A percentile compares a stretch with the other conserved stretches of the same genome.
Evolutionary conservation across 2,113 vertebrate species (phyloP).

Genomic region (Lota lota): DNA sequence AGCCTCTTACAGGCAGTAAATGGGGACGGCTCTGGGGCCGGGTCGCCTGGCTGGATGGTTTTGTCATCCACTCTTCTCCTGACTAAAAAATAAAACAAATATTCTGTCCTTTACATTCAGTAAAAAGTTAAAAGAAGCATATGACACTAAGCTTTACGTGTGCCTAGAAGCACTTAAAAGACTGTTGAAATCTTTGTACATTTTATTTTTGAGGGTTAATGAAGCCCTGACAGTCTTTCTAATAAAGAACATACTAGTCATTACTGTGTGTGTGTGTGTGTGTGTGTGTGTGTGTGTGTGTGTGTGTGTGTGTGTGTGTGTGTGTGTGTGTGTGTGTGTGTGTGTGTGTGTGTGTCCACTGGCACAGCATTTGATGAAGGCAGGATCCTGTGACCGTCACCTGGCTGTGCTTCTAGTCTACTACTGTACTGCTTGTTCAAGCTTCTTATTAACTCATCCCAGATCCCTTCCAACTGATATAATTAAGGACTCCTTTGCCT

Average conservation of each 20-base stretch:
- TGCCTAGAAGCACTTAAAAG: no score
- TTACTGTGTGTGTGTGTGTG: constrained; percentile 16
- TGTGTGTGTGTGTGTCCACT: constrained; percentile 26
- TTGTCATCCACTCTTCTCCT: no score
- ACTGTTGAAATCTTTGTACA: no score
- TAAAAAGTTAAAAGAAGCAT: no score
- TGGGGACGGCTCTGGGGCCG: neutral
- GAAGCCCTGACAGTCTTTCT: constrained; percentile 14
- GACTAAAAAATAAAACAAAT: no score
- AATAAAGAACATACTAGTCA: constrained; percentile 27
- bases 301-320: constrained; percentile 1
- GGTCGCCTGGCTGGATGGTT: no score
- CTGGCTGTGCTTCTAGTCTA: constrained; percentile 15
- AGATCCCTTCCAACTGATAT: constrained; percentile 4
- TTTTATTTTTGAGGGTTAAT: constrained; percentile 12
- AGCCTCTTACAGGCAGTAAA: neutral
- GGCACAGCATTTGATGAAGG: constrained; percentile 53
- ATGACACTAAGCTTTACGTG: no score
- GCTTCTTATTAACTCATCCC: constrained; percentile 10
- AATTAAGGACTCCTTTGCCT: no score
- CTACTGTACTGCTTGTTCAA: neutral
- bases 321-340: constrained; percentile 2
- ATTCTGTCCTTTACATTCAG: no score
- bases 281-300: constrained; percentile 25
- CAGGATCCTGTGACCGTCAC: constrained; percentile 54